phyloP scores from a whole-genome alignment of 2,888 invertebrate species.

The Alentia gelatinosa region DNA sequence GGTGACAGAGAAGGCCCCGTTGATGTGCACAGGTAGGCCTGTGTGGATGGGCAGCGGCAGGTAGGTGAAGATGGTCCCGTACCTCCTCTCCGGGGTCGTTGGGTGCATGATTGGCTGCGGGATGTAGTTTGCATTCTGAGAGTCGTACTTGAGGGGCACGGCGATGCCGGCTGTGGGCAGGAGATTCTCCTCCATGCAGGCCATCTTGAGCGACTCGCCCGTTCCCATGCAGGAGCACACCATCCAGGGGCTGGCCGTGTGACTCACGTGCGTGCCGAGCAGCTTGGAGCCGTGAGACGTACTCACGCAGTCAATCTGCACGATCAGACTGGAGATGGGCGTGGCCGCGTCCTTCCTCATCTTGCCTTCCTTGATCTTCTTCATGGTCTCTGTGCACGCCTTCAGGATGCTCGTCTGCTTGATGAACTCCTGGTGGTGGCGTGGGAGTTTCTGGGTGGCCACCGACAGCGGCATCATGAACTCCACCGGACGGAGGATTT shows the following conservation, averaged over 20 bases:
- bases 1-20: conserved; percentile 74
- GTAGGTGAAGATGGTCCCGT: conserved; percentile 72
- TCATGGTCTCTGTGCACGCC: conserved; percentile 54
- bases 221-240: conserved; percentile 62
- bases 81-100: background rate
- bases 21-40: conserved; percentile 74
- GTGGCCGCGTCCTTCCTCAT: background rate
- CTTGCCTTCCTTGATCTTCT: background rate
- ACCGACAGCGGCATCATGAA: conserved; percentile 32
- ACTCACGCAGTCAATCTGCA: background rate
- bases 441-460: conserved; percentile 49
- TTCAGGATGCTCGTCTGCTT: conserved; percentile 54
- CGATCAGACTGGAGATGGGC: background rate
- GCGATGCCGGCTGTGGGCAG: conserved; percentile 71
- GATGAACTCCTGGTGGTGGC: conserved; percentile 50
- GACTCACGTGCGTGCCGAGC: conserved; percentile 9
- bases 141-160: conserved; percentile 63
- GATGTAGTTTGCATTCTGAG: conserved; percentile 41
- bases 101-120: conserved; percentile 54
- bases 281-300: conserved; percentile 14
- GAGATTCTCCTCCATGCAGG: conserved; percentile 65
- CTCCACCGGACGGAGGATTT: conserved; percentile 62
- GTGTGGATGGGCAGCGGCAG: conserved; percentile 73
- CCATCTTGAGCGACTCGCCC: conserved; percentile 63
- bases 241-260: conserved; percentile 61